A percentile compares a stretch with the other conserved stretches of the same genome.
phyloP scores from a whole-genome alignment of 35 echinoderm and acorn worm species.

The Apostichopus parvimensis region DNA sequence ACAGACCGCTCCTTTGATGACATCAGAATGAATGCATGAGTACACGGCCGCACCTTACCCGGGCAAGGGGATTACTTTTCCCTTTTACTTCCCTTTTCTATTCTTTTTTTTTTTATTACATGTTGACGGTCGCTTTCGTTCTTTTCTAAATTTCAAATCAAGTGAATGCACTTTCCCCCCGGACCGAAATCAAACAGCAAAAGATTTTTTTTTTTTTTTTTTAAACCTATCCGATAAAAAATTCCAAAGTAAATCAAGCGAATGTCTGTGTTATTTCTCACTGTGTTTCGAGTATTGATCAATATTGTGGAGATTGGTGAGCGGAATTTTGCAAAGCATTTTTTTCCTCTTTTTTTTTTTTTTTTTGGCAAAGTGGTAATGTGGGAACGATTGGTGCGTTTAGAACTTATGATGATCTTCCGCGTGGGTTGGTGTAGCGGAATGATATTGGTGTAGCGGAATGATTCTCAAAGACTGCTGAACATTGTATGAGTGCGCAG shows the following conservation, averaged over 20 bases:
- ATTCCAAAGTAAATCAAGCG: slow-evolving; percentile 18
- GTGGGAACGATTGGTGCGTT: neutral
- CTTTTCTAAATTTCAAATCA: neutral
- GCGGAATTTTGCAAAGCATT: neutral
- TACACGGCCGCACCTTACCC: too few species aligned
- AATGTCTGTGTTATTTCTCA: neutral
- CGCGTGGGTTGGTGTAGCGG: neutral
- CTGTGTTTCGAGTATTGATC: neutral
- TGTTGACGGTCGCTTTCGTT: neutral
- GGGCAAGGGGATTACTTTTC: neutral
- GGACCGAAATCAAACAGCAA: neutral
- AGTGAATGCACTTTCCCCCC: neutral
- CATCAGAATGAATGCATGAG: too few species aligned
- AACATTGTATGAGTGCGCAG: neutral
- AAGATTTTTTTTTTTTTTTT: neutral
- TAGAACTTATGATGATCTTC: neutral
- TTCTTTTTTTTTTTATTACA: neutral
- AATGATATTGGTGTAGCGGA: neutral
- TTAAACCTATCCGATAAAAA: neutral
- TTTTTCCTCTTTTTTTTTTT: neutral
- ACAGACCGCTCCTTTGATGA: too few species aligned
- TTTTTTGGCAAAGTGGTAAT: neutral
- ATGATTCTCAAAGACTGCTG: neutral
- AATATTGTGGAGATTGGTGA: neutral
- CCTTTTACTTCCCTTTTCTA: neutral